Base-by-base conservation (phyloP, 2,113 vertebrate species). In the Bagarius yarrelli region DNA sequence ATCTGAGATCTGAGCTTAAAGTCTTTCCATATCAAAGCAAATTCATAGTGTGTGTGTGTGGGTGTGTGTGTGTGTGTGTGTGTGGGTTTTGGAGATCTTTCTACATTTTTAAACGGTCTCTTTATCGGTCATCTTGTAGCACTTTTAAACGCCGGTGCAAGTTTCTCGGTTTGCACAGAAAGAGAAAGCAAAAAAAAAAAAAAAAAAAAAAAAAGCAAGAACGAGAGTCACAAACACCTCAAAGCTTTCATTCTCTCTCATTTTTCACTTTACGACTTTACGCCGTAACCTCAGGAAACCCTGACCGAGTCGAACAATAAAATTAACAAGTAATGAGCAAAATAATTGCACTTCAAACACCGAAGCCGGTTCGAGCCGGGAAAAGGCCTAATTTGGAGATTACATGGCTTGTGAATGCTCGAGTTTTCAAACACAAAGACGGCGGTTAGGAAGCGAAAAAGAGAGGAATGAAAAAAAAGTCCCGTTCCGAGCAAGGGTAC, bases 281-380 rank as follows among this genome's bases (percentile, higher is more conserved):
- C 90, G 91, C 88, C 84, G 81, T 93, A 92, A 94, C 93, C 93
- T 85, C 79, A 16, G 91, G 92, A 92, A 93, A 93, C 89, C 92
- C 93, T 93, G 92, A 89, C 89, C 88, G 92, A 94, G 91, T 91
- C 91, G 92, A 93, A 94, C 91, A 93, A 94, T 93, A 91, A 93
- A 93, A 94, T 93, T 91, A 92, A 93, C 92, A 92, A 92, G 93
- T 92, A 93, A 94, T 93, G 92, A 93, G 91, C 89, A 93, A 94
- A 94, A 94, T 93, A 93, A 93, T 92, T 90, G 90, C 90, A 93
- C 92, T 92, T 94, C 91, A 93, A 93, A 94, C 86, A 81, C 88
- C 2, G 44, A 47, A 47, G 44, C 44, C 77, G 89, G 91, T 83
- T 79, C 80, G 3, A 70, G 86, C 86, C 84, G 15, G 81, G 87